Evolutionary conservation across 2,888 invertebrate species (phyloP).

Genomic region (Lomographa bimaculata): DNA sequence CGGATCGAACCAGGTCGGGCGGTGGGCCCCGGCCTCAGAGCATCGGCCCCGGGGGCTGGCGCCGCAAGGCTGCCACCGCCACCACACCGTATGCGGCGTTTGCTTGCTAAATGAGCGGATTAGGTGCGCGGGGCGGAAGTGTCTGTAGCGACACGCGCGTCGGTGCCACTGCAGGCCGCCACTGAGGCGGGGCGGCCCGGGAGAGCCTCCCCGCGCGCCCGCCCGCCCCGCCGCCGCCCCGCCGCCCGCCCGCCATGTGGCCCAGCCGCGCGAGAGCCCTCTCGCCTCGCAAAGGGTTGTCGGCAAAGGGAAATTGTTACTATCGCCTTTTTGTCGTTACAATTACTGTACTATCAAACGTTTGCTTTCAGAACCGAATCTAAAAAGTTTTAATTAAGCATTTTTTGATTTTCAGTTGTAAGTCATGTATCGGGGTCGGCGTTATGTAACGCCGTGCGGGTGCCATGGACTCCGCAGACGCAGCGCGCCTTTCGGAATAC

Average conservation of each 20-base stretch:
- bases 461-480: constrained; percentile 54
- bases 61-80: constrained; percentile 63
- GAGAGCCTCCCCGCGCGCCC: constrained; percentile 61
- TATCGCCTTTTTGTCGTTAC: constrained; percentile 64
- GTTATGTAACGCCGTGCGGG: constrained; percentile 60
- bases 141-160: constrained; percentile 80
- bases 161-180: constrained; percentile 81
- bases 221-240: constrained; percentile 40
- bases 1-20: constrained; percentile 63
- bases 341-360: constrained; percentile 27
- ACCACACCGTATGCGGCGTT: constrained; percentile 75
- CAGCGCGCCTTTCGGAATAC: constrained; percentile 64
- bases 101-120: constrained; percentile 75
- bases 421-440: constrained; percentile 43
- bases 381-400: constrained; percentile 29
- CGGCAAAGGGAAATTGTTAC: constrained; percentile 71
- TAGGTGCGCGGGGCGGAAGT: constrained; percentile 78
- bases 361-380: too few relatives aligned
- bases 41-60: constrained; percentile 71
- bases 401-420: constrained; percentile 40
- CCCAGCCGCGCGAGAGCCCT: constrained; percentile 64
- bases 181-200: constrained; percentile 82
- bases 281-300: constrained; percentile 75
- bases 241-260: constrained; percentile 65
- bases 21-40: constrained; percentile 61